Conservation (phyloP, 2,113 vertebrate species). For the Morone chrysops region DNA sequence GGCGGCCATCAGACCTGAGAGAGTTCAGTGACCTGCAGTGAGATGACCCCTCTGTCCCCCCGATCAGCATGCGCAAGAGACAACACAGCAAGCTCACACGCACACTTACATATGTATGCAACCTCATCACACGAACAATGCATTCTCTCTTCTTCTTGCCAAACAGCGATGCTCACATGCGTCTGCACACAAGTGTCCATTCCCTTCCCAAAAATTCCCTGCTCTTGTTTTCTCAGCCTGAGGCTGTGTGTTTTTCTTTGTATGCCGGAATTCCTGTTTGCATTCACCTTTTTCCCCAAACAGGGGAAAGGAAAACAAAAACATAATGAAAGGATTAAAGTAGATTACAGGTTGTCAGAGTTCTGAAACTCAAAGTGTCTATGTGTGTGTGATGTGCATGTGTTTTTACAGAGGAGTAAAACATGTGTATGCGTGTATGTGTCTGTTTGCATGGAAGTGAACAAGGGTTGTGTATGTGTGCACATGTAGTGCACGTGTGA, state of each 20-base stretch:
- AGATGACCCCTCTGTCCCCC: constrained; percentile 40
- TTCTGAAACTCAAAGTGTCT: constrained; percentile 64
- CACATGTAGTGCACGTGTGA: background rate
- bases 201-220: constrained; percentile 63
- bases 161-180: constrained; percentile 56
- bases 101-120: constrained; percentile 8
- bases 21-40: constrained; percentile 41
- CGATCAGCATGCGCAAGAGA: constrained; percentile 13
- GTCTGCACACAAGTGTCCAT: constrained; percentile 50
- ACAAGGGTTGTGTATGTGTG: constrained; percentile 11
- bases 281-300: constrained; percentile 78
- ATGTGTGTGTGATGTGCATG: constrained; percentile 29
- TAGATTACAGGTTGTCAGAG: constrained; percentile 76
- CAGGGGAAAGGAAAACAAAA: constrained; percentile 77
- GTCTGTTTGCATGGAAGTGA: constrained; percentile 11
- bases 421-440: constrained; percentile 24
- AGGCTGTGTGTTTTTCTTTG: constrained; percentile 81
- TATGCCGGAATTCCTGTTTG: constrained; percentile 84
- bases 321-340: constrained; percentile 82
- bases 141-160: constrained; percentile 50
- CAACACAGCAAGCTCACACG: constrained; percentile 8
- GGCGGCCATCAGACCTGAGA: constrained; percentile 26
- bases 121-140: constrained; percentile 51
- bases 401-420: constrained; percentile 43
- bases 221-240: constrained; percentile 76